phyloP scores from a whole-genome alignment of 2,888 invertebrate genomes.

The Conops quadrifasciatus region DNA sequence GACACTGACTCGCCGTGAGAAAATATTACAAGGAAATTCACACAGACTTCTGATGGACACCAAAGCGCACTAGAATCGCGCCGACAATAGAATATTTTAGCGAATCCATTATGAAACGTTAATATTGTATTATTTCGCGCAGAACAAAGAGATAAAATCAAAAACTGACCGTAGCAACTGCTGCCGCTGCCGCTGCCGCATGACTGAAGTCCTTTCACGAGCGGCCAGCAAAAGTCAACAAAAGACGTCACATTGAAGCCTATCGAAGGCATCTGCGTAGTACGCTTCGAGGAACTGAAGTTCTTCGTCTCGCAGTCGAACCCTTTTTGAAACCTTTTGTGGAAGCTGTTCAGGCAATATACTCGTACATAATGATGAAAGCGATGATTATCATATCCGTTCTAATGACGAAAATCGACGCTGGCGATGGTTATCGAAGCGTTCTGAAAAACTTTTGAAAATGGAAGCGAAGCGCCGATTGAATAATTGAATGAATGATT shows the following conservation, averaged over 20 bases:
- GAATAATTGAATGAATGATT: no score
- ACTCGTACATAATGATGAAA: background rate
- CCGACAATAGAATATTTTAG: background rate
- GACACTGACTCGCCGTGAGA: constrained; percentile 16
- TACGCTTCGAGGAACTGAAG: background rate
- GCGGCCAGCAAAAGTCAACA: background rate
- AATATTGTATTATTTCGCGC: constrained; percentile 1
- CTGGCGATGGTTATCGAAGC: background rate
- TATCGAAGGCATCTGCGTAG: constrained; percentile 11
- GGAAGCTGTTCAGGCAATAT: no score
- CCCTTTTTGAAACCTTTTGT: no score
- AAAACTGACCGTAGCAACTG: background rate
- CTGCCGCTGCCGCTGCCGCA: background rate
- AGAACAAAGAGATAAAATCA: background rate
- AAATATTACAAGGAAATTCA: background rate
- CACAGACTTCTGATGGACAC: background rate
- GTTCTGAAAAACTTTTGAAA: background rate
- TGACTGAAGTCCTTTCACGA: background rate
- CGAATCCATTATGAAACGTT: constrained; percentile 23
- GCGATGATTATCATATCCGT: background rate
- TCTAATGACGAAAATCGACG: constrained; percentile 22
- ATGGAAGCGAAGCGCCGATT: no score
- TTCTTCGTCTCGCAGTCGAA: no score
- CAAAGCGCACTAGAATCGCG: background rate
- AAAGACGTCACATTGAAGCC: background rate